A percentile compares a stretch with the other conserved stretches of the same genome.
These are phyloP conservation scores for Hydrotaea diabolus DNA, from an alignment of 2,888 invertebrate species.

Conservation along the genomic window DNA sequence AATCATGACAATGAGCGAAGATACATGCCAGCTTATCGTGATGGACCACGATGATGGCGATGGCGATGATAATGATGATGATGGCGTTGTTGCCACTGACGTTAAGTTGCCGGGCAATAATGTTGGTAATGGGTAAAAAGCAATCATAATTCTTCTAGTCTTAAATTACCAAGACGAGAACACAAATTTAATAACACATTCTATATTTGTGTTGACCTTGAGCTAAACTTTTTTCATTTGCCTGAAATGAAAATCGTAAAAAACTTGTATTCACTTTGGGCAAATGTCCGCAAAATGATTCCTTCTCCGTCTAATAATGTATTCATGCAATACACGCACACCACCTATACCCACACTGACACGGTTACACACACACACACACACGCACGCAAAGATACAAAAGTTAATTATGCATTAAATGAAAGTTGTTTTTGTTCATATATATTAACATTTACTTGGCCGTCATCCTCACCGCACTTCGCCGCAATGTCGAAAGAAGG, in stretches of 20 bases:
- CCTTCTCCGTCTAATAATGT: neutral
- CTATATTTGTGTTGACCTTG: constrained; percentile 5
- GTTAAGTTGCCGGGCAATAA: neutral
- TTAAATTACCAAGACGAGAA: neutral
- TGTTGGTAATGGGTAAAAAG: constrained; percentile 11
- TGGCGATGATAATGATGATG: neutral
- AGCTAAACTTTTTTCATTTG: constrained; percentile 17
- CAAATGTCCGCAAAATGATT: constrained; percentile 19
- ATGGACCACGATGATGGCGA: neutral
- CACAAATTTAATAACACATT: constrained; percentile 5
- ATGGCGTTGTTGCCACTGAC: neutral
- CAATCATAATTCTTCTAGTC: constrained; percentile 27
- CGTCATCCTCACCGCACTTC: neutral
- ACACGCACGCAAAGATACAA: neutral
- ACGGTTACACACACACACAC: neutral
- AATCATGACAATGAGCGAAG: neutral
- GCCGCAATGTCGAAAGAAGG: no score
- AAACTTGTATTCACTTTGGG: constrained; percentile 6
- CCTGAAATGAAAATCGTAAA: neutral
- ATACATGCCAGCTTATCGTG: constrained; percentile 4
- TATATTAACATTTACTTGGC: constrained; percentile 22
- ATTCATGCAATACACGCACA: constrained; percentile 4
- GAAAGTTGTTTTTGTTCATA: constrained; percentile 3
- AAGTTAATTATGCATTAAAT: constrained; percentile 38
- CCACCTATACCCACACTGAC: neutral